Evolutionary conservation across 1,140 invertebrate genomes (phyloP), one percentile per base, ranked within the genome.

Genomic region (Aleiodes sp.): DNA sequence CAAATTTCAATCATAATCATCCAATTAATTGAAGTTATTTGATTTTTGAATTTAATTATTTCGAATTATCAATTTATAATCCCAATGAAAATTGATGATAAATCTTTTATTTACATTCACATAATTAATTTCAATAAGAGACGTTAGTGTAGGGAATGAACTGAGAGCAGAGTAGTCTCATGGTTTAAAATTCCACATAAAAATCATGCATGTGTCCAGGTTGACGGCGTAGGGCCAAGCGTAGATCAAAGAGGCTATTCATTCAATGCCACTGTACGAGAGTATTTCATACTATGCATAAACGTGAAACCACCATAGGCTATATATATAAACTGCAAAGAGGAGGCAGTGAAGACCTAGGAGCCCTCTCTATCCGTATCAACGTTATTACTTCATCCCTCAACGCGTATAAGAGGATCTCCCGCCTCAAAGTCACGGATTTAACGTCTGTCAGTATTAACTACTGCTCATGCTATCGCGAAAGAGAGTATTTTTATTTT

Each of bases 191-290:
- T 46, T 73, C 68, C 68, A 69, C 66, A 62, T 65, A 71, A 73
- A 72, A 75, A 71, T 73, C 70, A 16, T 46, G 14, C 1, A n/a
- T 46, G 41, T 8, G 41, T 46, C n/a, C 19, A 46, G 6, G 14
- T 46, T 8, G 14, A 8, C 73, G 61, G 57, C 65, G 71, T 75
- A 72, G 75, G 75, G 76, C 72, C 76, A 75, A 72, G 73, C 61
- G 68, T 68, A 81, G 77, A 82, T 82, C 81, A 82, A 82, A 82
- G 81, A 73, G 74, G 73, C 78, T 76, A 82, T 82, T 82, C 81
- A 81, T 81, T 74, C 75, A 62, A 72, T 69, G 67, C 33, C 37
- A 68, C 75, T 74, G n/a, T 10, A 1, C 19, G 2, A 19, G 41
- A 19, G n/a, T 46, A 1, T n/a, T 16, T 46, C 19, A 46, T 14